Base-by-base conservation (phyloP, 2,113 vertebrate genomes). In the Bubo scandiacus region DNA sequence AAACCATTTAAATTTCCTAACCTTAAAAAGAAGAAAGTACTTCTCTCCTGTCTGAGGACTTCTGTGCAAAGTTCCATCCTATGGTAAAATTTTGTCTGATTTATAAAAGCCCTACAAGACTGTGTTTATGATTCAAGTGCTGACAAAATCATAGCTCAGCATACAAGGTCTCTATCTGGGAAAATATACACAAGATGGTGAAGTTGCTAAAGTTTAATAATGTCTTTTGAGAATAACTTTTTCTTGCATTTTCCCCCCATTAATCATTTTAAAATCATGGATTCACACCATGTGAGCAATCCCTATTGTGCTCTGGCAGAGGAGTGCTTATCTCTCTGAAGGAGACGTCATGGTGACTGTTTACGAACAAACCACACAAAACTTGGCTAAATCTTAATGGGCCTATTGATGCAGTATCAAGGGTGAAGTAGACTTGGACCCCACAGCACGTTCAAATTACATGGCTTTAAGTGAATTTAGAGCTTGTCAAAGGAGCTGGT, bases 371-470 rank as follows among this genome's bases (percentile, higher is more conserved):
- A 82, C 94, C 62, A n/a, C 58, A 71, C 66, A 77, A 90, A 97
- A 95, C 94, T 96, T 97, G 96, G 94, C 97, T 95, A 73, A 86
- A 94, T 18, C 89, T 97, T 97, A 96, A 96, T 96, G 95, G 92
- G 55, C 38, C 84, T 81, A 97, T 97, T 97, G 96, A 97, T 2
- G 3, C 85, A 66, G 93, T 96, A 96, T 94, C 94, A 67, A 94
- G 87, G 89, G 89, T 95, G 94, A 95, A 93, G 86, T 10, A 90
- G 94, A 74, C 92, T 95, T 94, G 94, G 96, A 97, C 96, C 94
- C 78, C 96, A 97, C 94, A 96, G 74, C 91, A 93, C 1, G 94
- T 97, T 97, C 97, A 93, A 97, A 95, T 97, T 97, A 96, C 95
- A 91, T 40, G 67, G 96, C 85, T 95, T 91, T 95, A 96, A 97